These are phyloP conservation scores for Icerya purchasi DNA, from an alignment of 2,888 invertebrate species.

Conservation along the genomic window DNA sequence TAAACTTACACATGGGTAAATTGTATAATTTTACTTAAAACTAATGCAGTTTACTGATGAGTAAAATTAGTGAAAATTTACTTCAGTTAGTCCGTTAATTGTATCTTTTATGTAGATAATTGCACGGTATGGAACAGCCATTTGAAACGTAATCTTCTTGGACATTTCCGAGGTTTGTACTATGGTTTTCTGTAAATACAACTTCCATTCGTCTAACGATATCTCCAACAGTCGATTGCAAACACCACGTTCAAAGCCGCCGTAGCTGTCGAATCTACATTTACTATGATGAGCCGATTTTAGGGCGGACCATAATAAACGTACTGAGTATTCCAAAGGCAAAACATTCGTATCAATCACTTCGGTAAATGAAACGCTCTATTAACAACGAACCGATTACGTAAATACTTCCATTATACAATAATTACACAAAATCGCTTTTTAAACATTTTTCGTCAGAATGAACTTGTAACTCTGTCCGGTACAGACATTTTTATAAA, in stretches of 20 bases:
- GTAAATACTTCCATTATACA: no score
- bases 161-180: background rate
- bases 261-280: background rate
- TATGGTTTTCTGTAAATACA: background rate
- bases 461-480: no score
- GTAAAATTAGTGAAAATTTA: no score
- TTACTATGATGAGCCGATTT: background rate
- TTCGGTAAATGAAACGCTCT: constrained; percentile 7
- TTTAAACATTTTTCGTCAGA: no score
- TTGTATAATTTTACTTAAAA: no score
- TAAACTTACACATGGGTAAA: no score
- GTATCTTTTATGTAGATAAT: no score
- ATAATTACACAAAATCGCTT: no score
- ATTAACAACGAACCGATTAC: no score
- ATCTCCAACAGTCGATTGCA: background rate
- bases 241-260: background rate
- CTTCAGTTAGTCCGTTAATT: no score
- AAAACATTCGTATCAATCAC: constrained; percentile 14
- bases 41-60: no score
- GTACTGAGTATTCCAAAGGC: constrained; percentile 12
- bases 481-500: no score
- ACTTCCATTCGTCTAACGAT: background rate
- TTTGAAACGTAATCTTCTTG: background rate
- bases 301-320: background rate
- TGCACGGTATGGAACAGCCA: background rate